Conservation (phyloP, 1,140 invertebrate genomes). For the Drosophila pseudoobscura region DNA sequence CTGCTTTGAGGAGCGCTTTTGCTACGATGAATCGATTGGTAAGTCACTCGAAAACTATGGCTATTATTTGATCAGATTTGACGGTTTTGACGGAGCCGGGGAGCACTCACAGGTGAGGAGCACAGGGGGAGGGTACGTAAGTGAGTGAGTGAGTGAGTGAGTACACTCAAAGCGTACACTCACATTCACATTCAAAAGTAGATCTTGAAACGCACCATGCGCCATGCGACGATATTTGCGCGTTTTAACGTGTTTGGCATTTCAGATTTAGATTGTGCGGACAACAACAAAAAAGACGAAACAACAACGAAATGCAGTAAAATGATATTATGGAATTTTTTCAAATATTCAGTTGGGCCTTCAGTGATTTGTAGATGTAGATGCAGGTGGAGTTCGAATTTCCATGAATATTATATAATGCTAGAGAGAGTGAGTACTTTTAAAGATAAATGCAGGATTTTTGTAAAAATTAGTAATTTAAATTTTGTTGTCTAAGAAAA, state of each 20-base stretch:
- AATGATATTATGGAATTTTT: conserved; percentile 18
- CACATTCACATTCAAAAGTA: conserved; percentile 32
- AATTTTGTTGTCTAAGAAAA: too few species aligned
- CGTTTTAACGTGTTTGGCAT: conserved; percentile 61
- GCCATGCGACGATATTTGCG: conserved; percentile 30
- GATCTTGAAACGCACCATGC: conserved; percentile 60
- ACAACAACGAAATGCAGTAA: conserved; percentile 14
- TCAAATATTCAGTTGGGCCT: conserved; percentile 3
- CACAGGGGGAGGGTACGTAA: conserved; percentile 9
- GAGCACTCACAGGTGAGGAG: too few species aligned
- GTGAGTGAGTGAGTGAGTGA: background rate
- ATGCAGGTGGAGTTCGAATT: too few species aligned
- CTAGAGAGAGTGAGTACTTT: too few species aligned
- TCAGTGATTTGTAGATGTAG: too few species aligned
- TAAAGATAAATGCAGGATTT: too few species aligned
- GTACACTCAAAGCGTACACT: conserved; percentile 23
- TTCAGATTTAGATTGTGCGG: conserved; percentile 24
- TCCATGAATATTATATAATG: too few species aligned
- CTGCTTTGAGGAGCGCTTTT: conserved; percentile 86
- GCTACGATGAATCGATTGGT: conserved; percentile 86
- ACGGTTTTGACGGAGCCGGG: conserved; percentile 12
- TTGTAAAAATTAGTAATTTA: too few species aligned
- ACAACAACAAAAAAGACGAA: conserved; percentile 28
- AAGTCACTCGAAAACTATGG: conserved; percentile 38
- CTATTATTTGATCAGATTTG: conserved; percentile 30